Evolutionary conservation across 2,797 vertebrate genomes (phyloP).

Genomic region (Ataeniobius toweri): DNA sequence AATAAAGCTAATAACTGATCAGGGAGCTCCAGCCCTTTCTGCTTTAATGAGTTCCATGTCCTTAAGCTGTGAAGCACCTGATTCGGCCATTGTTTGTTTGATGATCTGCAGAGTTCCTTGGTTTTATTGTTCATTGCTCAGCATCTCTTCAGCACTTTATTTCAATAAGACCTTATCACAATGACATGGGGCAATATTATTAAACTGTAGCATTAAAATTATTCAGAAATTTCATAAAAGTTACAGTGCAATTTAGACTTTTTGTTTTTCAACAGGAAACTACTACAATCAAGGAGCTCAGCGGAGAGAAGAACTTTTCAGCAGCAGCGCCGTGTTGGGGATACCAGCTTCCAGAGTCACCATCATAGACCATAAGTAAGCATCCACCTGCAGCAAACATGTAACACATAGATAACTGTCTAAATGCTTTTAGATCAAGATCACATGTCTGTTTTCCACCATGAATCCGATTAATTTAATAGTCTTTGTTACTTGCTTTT

Average conservation of each 20-base stretch:
- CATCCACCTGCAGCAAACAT: neutral
- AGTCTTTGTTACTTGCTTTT: too few species aligned
- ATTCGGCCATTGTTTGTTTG: too few species aligned
- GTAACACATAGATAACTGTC: neutral
- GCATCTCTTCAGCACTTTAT: neutral
- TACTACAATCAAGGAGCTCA: constrained; percentile 90
- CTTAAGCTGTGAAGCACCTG: too few species aligned
- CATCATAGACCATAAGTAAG: constrained; percentile 90
- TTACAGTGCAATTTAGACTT: neutral
- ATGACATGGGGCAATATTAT: neutral
- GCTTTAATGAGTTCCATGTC: too few species aligned
- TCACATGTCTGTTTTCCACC: neutral
- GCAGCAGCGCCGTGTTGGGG: constrained; percentile 90
- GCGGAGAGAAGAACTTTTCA: constrained; percentile 89
- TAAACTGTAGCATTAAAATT: neutral
- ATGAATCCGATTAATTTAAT: neutral
- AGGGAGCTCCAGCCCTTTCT: too few species aligned
- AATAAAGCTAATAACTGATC: too few species aligned
- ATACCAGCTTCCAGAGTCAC: constrained; percentile 85
- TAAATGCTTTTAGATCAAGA: neutral
- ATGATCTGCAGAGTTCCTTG: too few species aligned
- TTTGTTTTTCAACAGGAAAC: constrained; percentile 82
- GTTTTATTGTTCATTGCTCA: neutral
- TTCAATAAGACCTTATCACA: neutral
- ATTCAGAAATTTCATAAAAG: neutral